These are phyloP conservation scores for Scytalopus superciliaris DNA, from an alignment of 2,113 vertebrate species.

Conservation along the genomic window DNA sequence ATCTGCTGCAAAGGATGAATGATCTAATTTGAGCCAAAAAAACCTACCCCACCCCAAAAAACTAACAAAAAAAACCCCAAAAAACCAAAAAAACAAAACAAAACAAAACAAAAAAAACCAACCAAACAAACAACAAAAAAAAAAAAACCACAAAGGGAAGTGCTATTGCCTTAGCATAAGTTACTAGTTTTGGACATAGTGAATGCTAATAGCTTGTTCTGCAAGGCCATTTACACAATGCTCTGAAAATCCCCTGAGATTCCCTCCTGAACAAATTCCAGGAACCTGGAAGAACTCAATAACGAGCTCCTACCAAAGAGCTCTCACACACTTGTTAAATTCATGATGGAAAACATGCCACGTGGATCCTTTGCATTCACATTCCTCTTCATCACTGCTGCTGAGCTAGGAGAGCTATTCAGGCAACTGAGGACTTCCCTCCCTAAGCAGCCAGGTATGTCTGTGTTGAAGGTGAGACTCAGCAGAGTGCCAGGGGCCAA, in stretches of 20 bases:
- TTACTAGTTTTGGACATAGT: not conserved
- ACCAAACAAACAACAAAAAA: not conserved
- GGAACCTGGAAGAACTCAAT: not conserved
- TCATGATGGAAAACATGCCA: not conserved
- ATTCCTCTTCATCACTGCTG: not conserved
- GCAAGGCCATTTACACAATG: not conserved
- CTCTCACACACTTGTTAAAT: not conserved
- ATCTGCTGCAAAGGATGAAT: not conserved
- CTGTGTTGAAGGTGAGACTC: not conserved
- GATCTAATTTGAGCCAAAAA: not conserved
- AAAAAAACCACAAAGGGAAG: not conserved
- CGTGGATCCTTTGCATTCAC: not conserved
- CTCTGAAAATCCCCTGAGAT: not conserved
- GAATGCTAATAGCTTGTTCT: not conserved
- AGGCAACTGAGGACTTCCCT: not conserved
- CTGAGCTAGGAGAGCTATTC: not conserved
- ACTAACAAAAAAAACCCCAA: not conserved
- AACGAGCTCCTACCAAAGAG: not conserved
- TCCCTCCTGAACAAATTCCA: not conserved
- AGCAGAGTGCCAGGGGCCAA: not conserved
- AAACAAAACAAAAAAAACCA: not conserved
- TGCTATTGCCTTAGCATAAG: not conserved
- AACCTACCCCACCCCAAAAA: accelerated
- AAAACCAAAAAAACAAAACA: too few species aligned
- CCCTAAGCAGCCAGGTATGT: not conserved